Base-by-base conservation (phyloP, 1,140 invertebrate species). In the Dolichoris vasculosae region DNA sequence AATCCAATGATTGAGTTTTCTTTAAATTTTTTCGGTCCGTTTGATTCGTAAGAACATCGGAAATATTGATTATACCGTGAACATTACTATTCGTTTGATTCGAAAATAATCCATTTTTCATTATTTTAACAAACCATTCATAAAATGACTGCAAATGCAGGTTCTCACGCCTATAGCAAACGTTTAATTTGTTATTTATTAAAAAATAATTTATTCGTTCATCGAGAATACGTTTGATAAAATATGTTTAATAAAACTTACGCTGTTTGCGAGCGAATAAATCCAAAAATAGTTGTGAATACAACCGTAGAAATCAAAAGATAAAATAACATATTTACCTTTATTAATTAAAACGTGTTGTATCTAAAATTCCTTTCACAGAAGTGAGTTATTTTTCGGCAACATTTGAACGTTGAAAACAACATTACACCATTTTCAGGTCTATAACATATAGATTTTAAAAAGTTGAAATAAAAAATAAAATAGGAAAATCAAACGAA, bases 241-340 rank as follows among this genome's bases (percentile, higher is more conserved):
- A 71, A 23, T 43, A 30, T 59, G 23, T 26, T 11, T 38, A 55
- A 63, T 40, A 43, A 67, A 83, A 87, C 88, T 89, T 79, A 89
- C 88, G 85, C 86, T 32, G 17, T 69, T 76, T 75, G 83, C 69
- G 87, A 67, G 63, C 79, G 81, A 78, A 86, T 20, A 23, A 88
- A 46, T 89, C 88, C 89, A 90, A 90, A 89, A 90, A 90, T 90
- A 86, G 86, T 81, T 63, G 84, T 46, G 75, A 88, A 48, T 38
- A 86, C 86, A 86, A 87, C 73, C 32, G 86, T 82, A 26, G 82
- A 32, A 83, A 73, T 86, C 77, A 88, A 71, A 80, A 90, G 73
- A 84, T 88, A 88, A 86, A 90, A 85, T 86, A 87, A 82, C 89
- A 90, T 90, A 86, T 88, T 67, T 48, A 84, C 83, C 77, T 88